Evolutionary conservation across 1,140 invertebrate species (phyloP).

Genomic region (Carposina sasakii): DNA sequence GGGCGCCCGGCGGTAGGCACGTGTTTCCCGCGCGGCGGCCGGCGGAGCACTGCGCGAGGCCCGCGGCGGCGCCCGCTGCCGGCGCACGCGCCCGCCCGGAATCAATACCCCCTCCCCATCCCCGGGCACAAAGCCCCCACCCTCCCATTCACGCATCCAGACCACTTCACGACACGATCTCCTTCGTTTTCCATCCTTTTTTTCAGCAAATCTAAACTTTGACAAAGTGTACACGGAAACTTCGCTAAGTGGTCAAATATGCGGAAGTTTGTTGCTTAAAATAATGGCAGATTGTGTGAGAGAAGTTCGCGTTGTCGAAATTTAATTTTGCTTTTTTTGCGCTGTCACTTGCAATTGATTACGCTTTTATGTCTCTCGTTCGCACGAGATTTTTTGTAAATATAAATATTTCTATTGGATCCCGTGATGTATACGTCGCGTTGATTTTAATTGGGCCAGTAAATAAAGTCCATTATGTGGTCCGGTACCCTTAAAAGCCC

Average conservation of each 20-base stretch:
- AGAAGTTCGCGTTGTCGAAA: too few species aligned
- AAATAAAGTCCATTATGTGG: too few species aligned
- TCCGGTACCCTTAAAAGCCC: too few species aligned
- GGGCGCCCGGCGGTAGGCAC: conserved; percentile 25
- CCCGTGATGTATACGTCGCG: too few species aligned
- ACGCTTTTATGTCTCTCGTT: too few species aligned
- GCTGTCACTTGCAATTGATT: too few species aligned
- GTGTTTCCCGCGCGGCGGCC: conserved; percentile 41
- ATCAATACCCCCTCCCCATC: conserved; percentile 68
- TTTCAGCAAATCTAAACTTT: conserved; percentile 29
- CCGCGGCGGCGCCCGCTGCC: conserved; percentile 37
- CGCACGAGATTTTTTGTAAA: too few species aligned
- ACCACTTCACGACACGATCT: conserved; percentile 36
- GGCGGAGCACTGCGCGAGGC: conserved; percentile 62
- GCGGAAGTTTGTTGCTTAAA: conserved; percentile 5
- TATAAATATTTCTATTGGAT: too few species aligned
- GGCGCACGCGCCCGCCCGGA: conserved; percentile 59
- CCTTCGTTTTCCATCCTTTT: conserved; percentile 38
- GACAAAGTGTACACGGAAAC: conserved; percentile 14
- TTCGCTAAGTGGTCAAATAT: conserved; percentile 16
- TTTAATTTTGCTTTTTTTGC: too few species aligned
- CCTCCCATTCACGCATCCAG: conserved; percentile 22
- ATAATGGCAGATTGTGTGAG: too few species aligned
- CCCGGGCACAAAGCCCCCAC: too few species aligned
- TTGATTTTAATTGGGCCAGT: too few species aligned